Evolutionary conservation across 2,888 invertebrate genomes (phyloP).

Genomic region (Ornithoptera priamus): DNA sequence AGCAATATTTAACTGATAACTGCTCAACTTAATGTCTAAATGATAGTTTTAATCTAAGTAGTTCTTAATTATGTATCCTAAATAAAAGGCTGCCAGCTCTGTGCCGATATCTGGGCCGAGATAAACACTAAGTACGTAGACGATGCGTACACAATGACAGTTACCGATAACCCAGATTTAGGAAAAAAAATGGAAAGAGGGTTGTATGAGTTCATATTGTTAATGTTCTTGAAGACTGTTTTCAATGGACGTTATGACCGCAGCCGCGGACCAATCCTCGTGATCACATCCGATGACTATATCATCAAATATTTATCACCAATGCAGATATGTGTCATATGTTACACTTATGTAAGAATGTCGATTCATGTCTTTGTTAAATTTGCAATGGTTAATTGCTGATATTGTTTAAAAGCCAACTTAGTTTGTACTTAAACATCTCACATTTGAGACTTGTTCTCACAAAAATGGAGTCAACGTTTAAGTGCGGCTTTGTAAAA

Average conservation of each 20-base stretch:
- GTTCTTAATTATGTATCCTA: conserved; percentile 4
- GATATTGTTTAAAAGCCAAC: too few relatives aligned
- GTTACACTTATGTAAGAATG: not conserved
- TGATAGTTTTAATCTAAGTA: conserved; percentile 15
- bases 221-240: not conserved
- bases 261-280: not conserved
- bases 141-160: conserved; percentile 6
- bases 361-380: not conserved
- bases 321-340: not conserved
- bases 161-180: conserved; percentile 21
- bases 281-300: not conserved
- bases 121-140: conserved; percentile 20
- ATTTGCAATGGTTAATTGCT: not conserved
- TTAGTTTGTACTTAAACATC: too few relatives aligned
- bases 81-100: conserved; percentile 7
- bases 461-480: too few relatives aligned
- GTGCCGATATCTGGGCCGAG: conserved; percentile 15
- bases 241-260: not conserved
- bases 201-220: not conserved
- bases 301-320: not conserved
- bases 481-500: too few relatives aligned
- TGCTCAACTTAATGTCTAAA: conserved; percentile 24
- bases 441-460: too few relatives aligned
- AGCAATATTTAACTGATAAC: conserved; percentile 34
- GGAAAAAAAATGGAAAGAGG: conserved; percentile 14